Base-by-base conservation (phyloP, 2,797 vertebrate species). In the Pygocentrus nattereri region DNA sequence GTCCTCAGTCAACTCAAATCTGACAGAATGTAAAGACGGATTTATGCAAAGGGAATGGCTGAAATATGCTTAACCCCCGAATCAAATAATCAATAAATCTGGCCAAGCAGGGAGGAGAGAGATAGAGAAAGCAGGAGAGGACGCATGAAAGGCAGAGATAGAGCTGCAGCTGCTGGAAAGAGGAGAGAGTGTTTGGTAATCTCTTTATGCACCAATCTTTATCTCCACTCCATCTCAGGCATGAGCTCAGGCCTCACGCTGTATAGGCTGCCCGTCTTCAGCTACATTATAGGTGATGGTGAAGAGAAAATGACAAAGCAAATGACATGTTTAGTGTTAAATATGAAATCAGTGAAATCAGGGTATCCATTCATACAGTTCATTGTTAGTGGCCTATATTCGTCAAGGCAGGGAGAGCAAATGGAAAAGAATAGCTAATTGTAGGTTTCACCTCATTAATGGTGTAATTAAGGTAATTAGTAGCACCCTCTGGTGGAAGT, bases 401-500 rank as follows among this genome's bases (percentile, higher is more conserved):
- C 16, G 30, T 19, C 21, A 11, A 27, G 1, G 25, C 18, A 27
- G 52, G 25, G 25, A n/a, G 16, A 58, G 6, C 21, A 5, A 19
- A 25, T 3, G 3, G 13, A 56, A 70, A 19, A 25, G 68, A 13
- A 58, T 64, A 41, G 15, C 27, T n/a, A 67, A 41, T 25, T 75
- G 54, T 49, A 41, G 23, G 75, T 52, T 73, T 65, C 72, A 41
- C 54, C 23, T 58, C 78, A 79, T 83, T 81, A 74, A 73, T 21
- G 21, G 73, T 79, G 79, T 77, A 83, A 87, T 87, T 81, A 58
- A 58, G 31, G 79, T 79, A 77, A 81, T 83, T 83, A 79, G 52
- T 21, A 83, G 83, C 54, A 81, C 83, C 83, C 83, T 83, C 71
- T 81, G 83, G 83, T 79, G 84, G 78, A 87, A 83, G 76, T 50